Evolutionary conservation across 2,113 vertebrate species (phyloP).

Genomic region (Heterotilapia buettikoferi): DNA sequence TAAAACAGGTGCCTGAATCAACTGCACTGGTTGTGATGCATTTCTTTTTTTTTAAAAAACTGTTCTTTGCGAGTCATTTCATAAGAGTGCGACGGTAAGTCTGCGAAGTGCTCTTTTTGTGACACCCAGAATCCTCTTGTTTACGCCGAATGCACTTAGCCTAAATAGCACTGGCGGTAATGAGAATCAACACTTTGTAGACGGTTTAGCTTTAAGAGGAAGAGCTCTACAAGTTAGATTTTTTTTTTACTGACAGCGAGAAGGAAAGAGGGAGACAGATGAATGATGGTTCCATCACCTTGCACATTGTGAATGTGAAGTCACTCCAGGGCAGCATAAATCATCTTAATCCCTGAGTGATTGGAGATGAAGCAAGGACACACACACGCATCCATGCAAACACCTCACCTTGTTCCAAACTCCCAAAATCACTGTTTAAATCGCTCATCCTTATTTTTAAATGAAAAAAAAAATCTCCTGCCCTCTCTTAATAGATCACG

Average conservation of each 20-base stretch:
- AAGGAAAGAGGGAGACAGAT: neutral
- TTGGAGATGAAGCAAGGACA: constrained; percentile 31
- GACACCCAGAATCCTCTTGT: neutral
- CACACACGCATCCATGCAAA: constrained; percentile 21
- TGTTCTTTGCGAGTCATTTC: neutral
- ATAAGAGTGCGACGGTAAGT: neutral
- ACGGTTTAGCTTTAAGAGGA: neutral
- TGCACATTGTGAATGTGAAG: constrained; percentile 45
- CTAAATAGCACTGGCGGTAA: neutral
- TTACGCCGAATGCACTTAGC: neutral
- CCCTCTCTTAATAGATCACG: constrained; percentile 30
- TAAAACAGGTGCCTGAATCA: neutral
- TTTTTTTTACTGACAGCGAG: neutral
- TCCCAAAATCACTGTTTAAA: constrained; percentile 45
- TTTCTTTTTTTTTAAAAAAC: rapidly evolving
- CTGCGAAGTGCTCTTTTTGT: neutral
- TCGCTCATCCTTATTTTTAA: constrained; percentile 47
- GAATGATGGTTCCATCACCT: constrained; percentile 39
- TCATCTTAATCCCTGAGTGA: constrained; percentile 60
- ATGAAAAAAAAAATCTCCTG: constrained; percentile 2
- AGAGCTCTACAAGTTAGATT: neutral
- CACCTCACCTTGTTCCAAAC: constrained; percentile 49
- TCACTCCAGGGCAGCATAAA: constrained; percentile 46
- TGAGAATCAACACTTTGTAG: neutral
- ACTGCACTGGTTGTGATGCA: neutral